phyloP scores from a whole-genome alignment of 2,888 invertebrate genomes.

The Branchipolynoe longqiensis region DNA sequence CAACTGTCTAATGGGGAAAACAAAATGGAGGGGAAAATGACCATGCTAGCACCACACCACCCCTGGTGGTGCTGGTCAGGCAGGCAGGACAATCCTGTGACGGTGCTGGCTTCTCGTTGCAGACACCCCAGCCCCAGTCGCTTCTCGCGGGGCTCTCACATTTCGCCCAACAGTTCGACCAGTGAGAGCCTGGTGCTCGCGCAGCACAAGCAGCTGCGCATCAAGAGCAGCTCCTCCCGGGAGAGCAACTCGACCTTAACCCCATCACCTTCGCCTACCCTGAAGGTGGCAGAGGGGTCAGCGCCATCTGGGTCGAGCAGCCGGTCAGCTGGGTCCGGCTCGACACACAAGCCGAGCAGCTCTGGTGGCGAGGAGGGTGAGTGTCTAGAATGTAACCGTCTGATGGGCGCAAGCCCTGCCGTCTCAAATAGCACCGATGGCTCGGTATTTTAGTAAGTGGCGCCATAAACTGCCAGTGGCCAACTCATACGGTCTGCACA shows the following conservation, averaged over 20 bases:
- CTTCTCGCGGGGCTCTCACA: slow-evolving; percentile 42
- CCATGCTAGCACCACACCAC: too few relatives aligned
- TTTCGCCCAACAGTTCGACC: slow-evolving; percentile 65
- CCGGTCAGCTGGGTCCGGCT: not conserved
- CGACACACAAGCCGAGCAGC: not conserved
- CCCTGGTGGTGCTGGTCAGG: too few relatives aligned
- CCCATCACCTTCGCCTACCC: slow-evolving; percentile 79
- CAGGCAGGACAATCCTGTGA: too few relatives aligned
- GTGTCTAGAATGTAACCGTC: not conserved
- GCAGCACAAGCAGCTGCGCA: slow-evolving; percentile 71
- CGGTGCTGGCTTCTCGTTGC: too few relatives aligned
- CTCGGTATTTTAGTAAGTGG: too few relatives aligned
- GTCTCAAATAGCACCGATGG: too few relatives aligned
- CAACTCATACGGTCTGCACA: too few relatives aligned
- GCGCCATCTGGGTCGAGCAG: not conserved
- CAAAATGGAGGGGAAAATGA: too few relatives aligned
- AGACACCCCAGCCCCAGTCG: slow-evolving; percentile 34
- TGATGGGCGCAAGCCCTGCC: not conserved
- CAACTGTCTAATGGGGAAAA: too few relatives aligned
- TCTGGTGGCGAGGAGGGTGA: not conserved
- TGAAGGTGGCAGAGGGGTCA: slow-evolving; percentile 63
- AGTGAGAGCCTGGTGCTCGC: slow-evolving; percentile 78
- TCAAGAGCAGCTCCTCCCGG: slow-evolving; percentile 75
- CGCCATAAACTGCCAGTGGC: too few relatives aligned
- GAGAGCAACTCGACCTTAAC: slow-evolving; percentile 79